Evolutionary conservation across 2,888 invertebrate species (phyloP), one percentile per base, ranked within the genome.

Genomic region (Escarpia spicata): DNA sequence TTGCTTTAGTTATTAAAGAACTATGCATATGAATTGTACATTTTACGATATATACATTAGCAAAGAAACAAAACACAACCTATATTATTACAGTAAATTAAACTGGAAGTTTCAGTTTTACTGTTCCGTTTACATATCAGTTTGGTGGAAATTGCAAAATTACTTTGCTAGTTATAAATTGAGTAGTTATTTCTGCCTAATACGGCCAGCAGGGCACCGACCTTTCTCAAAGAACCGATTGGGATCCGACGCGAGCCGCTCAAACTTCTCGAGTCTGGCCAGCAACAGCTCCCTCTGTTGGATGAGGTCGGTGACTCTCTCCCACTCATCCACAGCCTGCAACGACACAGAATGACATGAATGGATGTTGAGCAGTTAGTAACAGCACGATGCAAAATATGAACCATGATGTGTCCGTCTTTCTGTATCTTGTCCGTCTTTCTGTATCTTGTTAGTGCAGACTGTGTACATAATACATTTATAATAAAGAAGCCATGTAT

Each of bases 191-290:
- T 9, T 26, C 26, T 19, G n/a, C 26, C 75, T 19, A 91, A 43
- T 19, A 91, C 91, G 15, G 37, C 43, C 6, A n/a, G 31, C 26
- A 12, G 26, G 31, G 12, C 45, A 31, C 45, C 58, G 93, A 95
- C 95, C 96, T 95, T 95, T 95, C 92, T 95, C 95, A 95, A 96
- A 96, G 94, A 96, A 96, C 93, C 96, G 95, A 94, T 96, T 96
- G 3, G 96, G 96, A 93, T 96, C 96, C 1, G 96, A 96, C 2
- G 96, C 96, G 15, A 94, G 93, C 91, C 96, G 94, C 93, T 96
- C 96, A 95, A 96, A 96, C 58, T 95, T 95, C 94, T 96, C 96
- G 93, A 96, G 94, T 92, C 95, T 95, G 52, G 94, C 94, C 10
- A 96, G 93, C 15, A 96, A 91, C n/a, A 94, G 94, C 93, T 96